Base-by-base conservation (phyloP, 2,113 vertebrate species). In the Ophiodon elongatus region DNA sequence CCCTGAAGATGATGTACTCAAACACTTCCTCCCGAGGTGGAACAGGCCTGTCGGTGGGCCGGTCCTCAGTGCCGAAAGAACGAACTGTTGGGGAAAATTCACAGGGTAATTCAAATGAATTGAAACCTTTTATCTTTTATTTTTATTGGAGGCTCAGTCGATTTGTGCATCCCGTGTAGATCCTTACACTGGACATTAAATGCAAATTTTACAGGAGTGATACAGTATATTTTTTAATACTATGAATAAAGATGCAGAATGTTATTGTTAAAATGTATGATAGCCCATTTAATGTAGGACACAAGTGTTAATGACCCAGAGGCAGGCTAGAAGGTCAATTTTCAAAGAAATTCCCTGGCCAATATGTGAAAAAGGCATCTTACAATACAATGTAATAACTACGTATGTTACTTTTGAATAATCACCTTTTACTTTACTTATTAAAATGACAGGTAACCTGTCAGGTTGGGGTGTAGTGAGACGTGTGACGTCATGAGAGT, bases 1-100 rank as follows among this genome's bases (percentile, higher is more conserved):
- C 98, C 27, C 98, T 94, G 84, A 99, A 99, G 87, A 99, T 99
- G 50, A 99, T 99, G 78, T 99, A 99, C 89, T 99, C 98, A 69
- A 99, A 99, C 17, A 99, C 96, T 90, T 99, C 98, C 89, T 99
- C 98, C 8, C 98, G 96, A 45, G 98, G 98, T 1, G 98, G 97
- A 88, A 99, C 97, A 29, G 98, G 98, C 62, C 98, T 95, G 75
- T 99, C 98, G 3, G 98, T 99, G 3, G 98, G 98, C 50, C 98
- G 96, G 50, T 99, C 97, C 80, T 99, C 98, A 8, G 98, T 99
- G 37, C 98, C 98, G 66, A 99, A 99, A 39, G 98, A 99, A 68
- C 98, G 97, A 91, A 99, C 98, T 94, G 82, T 72, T 52, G 37
- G 23, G 27, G 27, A 62, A 65, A 56, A 70, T 21, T 37, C 41